Evolutionary conservation across 2,888 invertebrate species (phyloP).

Genomic region (Melanchra persicariae): DNA sequence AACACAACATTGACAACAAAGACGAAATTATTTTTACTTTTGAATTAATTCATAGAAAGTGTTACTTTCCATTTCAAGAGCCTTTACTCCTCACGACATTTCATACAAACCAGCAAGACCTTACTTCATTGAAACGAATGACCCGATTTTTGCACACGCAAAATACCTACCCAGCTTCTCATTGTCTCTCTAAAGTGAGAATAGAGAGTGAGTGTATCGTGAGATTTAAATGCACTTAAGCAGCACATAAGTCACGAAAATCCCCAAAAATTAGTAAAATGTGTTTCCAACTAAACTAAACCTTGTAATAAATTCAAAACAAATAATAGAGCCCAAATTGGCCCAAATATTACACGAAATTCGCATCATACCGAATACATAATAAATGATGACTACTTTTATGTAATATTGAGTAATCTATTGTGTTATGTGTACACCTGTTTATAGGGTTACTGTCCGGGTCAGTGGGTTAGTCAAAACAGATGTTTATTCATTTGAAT

Average conservation of each 20-base stretch:
- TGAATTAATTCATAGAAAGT: neutral
- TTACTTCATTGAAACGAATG: too few relatives aligned
- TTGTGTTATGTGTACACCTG: constrained; percentile 51
- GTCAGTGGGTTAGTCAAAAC: constrained; percentile 59
- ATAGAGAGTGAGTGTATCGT: too few relatives aligned
- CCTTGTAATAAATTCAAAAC: constrained; percentile 2
- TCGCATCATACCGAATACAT: neutral
- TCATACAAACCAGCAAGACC: too few relatives aligned
- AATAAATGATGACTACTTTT: constrained; percentile 22
- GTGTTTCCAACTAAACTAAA: neutral
- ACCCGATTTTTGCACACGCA: too few relatives aligned
- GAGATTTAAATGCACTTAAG: too few relatives aligned
- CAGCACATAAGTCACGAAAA: too few relatives aligned
- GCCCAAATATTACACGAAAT: neutral
- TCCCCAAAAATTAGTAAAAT: too few relatives aligned
- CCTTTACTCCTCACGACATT: too few relatives aligned
- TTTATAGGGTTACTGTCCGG: constrained; percentile 55
- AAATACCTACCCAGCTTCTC: too few relatives aligned
- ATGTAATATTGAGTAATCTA: constrained; percentile 57
- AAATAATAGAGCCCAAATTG: neutral
- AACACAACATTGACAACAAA: too few relatives aligned
- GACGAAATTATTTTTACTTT: too few relatives aligned
- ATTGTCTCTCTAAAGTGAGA: too few relatives aligned
- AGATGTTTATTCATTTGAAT: constrained; percentile 52
- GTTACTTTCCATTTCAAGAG: neutral